Conservation (phyloP, 2,797 vertebrate species). For the Syndactyla subalaris region DNA sequence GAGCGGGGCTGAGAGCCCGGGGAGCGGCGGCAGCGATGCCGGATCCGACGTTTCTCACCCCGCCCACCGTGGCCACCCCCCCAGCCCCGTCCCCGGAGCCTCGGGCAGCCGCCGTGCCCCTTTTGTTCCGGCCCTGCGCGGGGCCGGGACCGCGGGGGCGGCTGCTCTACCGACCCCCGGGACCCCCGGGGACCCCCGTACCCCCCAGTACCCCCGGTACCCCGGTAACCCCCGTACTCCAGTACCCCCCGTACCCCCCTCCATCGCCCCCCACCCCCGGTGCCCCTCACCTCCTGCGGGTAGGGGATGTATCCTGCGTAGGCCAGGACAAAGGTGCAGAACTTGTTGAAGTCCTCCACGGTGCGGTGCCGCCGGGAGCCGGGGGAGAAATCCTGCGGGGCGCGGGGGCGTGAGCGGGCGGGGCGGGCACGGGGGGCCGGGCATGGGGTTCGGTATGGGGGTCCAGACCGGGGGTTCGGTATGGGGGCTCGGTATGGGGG, state of each 20-base stretch:
- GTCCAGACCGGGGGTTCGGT: too few species aligned
- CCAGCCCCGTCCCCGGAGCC: not conserved
- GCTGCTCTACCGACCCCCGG: not conserved
- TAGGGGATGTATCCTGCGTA: constrained; percentile 97
- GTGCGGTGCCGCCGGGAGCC: constrained; percentile 84
- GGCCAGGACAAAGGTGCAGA: constrained; percentile 95
- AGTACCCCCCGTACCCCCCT: too few species aligned
- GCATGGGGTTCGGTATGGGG: too few species aligned
- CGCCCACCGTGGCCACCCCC: not conserved
- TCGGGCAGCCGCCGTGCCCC: not conserved
- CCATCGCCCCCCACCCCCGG: not conserved
- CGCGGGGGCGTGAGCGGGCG: not conserved
- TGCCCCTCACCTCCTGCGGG: constrained; percentile 75
- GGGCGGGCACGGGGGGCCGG: not conserved
- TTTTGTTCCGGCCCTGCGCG: not conserved
- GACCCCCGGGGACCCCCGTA: too few species aligned
- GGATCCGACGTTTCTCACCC: not conserved
- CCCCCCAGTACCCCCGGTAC: not conserved
- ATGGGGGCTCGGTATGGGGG: too few species aligned
- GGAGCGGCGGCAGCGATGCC: not conserved
- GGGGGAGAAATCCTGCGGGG: constrained; percentile 72
- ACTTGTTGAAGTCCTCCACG: constrained; percentile 97
- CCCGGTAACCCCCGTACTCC: too few species aligned
- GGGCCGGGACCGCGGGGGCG: not conserved
- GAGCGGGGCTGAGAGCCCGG: too few species aligned